Conservation (phyloP, 2,113 vertebrate genomes). For the Callaeas wilsoni region DNA sequence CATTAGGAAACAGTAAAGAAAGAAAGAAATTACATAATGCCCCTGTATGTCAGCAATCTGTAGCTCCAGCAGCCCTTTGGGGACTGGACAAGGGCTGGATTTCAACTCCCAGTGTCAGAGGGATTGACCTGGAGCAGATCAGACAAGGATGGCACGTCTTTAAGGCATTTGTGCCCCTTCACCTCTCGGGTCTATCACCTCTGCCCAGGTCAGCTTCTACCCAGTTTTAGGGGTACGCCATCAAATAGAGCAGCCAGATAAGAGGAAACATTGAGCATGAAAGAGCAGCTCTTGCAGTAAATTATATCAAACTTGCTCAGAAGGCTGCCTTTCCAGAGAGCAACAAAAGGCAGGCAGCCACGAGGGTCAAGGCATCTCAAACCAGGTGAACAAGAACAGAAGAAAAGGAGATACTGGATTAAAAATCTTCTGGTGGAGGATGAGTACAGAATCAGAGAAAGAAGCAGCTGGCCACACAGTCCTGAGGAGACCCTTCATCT, state of each 20-base stretch:
- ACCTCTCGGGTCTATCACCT: neutral
- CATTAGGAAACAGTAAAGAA: neutral
- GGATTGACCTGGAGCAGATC: neutral
- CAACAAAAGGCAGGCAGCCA: neutral
- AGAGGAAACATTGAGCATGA: neutral
- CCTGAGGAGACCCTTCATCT: neutral
- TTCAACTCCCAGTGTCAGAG: neutral
- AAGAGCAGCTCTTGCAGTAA: neutral
- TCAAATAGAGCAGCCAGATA: neutral
- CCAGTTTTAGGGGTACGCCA: neutral
- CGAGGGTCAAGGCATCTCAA: neutral
- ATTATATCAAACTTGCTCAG: neutral
- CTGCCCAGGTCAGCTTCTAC: neutral
- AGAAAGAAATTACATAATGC: accelerated
- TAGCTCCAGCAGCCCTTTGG: neutral
- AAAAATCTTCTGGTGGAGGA: neutral
- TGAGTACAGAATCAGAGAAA: neutral
- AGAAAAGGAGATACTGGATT: neutral
- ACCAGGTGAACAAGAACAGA: neutral
- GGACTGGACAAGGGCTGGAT: neutral
- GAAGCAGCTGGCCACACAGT: neutral
- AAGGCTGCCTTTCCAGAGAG: neutral
- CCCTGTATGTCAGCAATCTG: neutral
- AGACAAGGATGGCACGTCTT: neutral
- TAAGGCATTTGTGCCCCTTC: neutral